Conservation (phyloP, 2,797 vertebrate species). For the Pseudopleuronectes americanus region DNA sequence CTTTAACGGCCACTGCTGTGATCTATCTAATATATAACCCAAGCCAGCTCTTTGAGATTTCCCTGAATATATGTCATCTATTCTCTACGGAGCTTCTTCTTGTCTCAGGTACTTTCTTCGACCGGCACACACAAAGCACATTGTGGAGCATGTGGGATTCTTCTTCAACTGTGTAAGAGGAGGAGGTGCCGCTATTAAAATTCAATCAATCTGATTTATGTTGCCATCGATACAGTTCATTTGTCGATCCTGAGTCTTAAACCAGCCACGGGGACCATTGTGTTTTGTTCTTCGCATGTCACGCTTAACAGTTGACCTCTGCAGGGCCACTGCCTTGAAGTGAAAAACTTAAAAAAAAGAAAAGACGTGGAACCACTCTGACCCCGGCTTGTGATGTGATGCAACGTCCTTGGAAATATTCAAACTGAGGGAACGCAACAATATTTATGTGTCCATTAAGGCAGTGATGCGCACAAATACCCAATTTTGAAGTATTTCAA, state of each 20-base stretch:
- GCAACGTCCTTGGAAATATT: slow-evolving; percentile 34
- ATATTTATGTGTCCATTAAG: slow-evolving; percentile 41
- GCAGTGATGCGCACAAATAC: slow-evolving; percentile 3
- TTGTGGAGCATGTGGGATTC: slow-evolving; percentile 66
- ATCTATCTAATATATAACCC: slow-evolving; percentile 5
- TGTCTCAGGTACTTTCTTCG: slow-evolving; percentile 23
- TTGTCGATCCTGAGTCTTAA: slow-evolving; percentile 75
- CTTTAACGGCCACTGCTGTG: not conserved
- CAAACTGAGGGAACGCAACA: slow-evolving; percentile 25
- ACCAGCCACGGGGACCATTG: slow-evolving; percentile 64
- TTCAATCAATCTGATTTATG: slow-evolving; percentile 78
- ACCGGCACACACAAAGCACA: slow-evolving; percentile 34
- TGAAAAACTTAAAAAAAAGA: slow-evolving; percentile 19
- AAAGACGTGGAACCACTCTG: not conserved
- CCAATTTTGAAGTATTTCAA: slow-evolving; percentile 21
- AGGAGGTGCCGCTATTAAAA: slow-evolving; percentile 67
- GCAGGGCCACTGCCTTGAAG: slow-evolving; percentile 28
- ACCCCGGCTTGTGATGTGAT: slow-evolving; percentile 38
- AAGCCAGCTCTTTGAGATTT: slow-evolving; percentile 1
- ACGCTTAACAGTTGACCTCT: slow-evolving; percentile 62
- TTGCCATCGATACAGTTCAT: slow-evolving; percentile 73
- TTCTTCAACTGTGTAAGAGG: slow-evolving; percentile 55
- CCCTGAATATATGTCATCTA: slow-evolving; percentile 1
- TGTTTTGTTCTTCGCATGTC: slow-evolving; percentile 69
- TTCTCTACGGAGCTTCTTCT: slow-evolving; percentile 4